Base-by-base conservation (phyloP, 2,113 vertebrate species). In the Strix uralensis region DNA sequence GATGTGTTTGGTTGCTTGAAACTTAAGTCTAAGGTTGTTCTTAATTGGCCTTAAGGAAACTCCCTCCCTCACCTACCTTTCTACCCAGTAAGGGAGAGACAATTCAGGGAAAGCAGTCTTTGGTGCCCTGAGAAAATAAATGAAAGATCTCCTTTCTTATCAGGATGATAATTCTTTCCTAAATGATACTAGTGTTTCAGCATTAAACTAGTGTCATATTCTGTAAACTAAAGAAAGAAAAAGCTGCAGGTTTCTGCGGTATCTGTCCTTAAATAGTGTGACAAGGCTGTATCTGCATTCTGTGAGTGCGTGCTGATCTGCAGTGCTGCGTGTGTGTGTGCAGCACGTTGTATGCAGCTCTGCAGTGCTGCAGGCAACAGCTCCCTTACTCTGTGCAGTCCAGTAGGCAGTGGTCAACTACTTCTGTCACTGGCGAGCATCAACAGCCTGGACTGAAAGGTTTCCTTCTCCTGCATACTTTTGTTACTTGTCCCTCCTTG, bases 351-450 rank as follows among this genome's bases (percentile, higher is more conserved):
- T 49, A 3, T 32, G 47, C 78, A 81, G 62, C 66, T 94, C 94
- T 95, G 92, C 90, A 78, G 82, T 79, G 73, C 69, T 90, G 74
- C 78, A 74, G 83, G 57, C 72, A 79, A 9, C 62, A 26, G 42
- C 90, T 92, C 38, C 69, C 54, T 11, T 73, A 16, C 21, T 57
- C 32, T 23, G 5, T 7, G 15, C 0, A 0, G 12, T 73, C 29
- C 26, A 5, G 19, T 21, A 44, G 46, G 7, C 23, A 44, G 20
- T 73, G 10, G 14, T 58, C 32, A 44, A 6, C 22, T 81, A 29
- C 30, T 51, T 13, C 29, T 1, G 0, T 17, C 23, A 1, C 34
- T 72, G 44, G 47, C 81, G 81, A 79, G 36, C 30, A 9, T 36
- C 29, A 74, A 6, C 49, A 34, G 27, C 32, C 36, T 79, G 40